Evolutionary conservation across 2,888 invertebrate genomes (phyloP).

Genomic region (Mactromeris polynyma): DNA sequence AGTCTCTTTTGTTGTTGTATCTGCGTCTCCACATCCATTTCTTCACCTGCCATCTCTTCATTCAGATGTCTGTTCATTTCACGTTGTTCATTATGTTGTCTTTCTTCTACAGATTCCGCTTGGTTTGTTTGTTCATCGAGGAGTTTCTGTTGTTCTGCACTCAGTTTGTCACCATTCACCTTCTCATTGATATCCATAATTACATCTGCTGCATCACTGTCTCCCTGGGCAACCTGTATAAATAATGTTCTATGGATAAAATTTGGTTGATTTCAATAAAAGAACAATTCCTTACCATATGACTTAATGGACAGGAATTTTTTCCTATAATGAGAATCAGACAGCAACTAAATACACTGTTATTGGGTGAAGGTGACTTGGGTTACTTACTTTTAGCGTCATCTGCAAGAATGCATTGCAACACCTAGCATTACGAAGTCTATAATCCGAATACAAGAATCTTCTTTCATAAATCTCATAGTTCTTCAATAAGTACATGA

Average conservation of each 20-base stretch:
- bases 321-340: no score
- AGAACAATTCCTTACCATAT: no score
- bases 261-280: no score
- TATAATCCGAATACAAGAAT: no score
- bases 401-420: no score
- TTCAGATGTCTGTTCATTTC: constrained; percentile 71
- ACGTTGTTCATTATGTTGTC: constrained; percentile 76
- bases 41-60: constrained; percentile 74
- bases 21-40: constrained; percentile 74
- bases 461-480: no score
- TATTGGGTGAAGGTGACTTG: no score
- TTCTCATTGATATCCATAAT: constrained; percentile 80
- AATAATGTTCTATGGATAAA: background rate
- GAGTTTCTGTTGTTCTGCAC: constrained; percentile 76
- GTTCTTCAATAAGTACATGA: no score
- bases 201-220: constrained; percentile 82
- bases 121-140: constrained; percentile 77
- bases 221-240: constrained; percentile 82
- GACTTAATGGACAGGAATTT: no score
- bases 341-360: no score
- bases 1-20: constrained; percentile 83
- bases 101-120: constrained; percentile 78
- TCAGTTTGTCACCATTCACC: constrained; percentile 75
- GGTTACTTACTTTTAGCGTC: no score
- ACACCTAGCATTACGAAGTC: no score